These are phyloP conservation scores for Chaetops frenatus DNA, from an alignment of 2,113 vertebrate species.

Conservation along the genomic window DNA sequence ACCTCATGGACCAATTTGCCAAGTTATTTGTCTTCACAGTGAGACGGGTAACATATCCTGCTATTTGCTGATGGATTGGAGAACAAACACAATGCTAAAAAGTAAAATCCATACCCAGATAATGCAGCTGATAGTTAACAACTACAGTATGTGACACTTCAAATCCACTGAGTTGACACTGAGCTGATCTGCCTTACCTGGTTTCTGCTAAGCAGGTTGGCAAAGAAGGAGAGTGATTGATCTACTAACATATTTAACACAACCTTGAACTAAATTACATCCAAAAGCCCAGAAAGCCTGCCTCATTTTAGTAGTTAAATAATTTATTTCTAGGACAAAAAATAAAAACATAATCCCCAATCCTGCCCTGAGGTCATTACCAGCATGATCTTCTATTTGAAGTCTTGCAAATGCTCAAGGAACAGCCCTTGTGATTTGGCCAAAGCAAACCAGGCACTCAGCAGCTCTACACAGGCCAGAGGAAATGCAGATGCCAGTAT, in stretches of 20 bases:
- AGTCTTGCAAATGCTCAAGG: constrained; percentile 57
- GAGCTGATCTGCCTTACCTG: background rate
- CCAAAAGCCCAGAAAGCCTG: constrained; percentile 23
- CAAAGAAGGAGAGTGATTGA: background rate
- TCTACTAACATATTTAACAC: constrained; percentile 25
- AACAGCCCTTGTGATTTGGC: constrained; percentile 52
- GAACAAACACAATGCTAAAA: background rate
- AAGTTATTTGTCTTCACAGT: background rate
- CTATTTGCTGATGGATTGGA: background rate
- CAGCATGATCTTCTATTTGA: constrained; percentile 69
- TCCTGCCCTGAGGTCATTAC: constrained; percentile 65
- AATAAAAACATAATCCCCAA: background rate
- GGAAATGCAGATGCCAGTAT: constrained; percentile 43
- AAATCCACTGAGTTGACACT: background rate
- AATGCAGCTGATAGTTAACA: background rate
- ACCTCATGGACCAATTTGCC: background rate
- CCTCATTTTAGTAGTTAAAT: constrained; percentile 55
- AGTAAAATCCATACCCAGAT: background rate
- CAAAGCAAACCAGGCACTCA: constrained; percentile 26
- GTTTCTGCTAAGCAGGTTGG: background rate
- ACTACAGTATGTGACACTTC: background rate
- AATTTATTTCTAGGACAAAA: constrained; percentile 25
- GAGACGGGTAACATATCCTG: background rate
- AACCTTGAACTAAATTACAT: constrained; percentile 59
- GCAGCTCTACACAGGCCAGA: background rate